Base-by-base conservation (phyloP, 37 sponge, comb jelly and placozoan genomes). In the Bolinopsis microptera region DNA sequence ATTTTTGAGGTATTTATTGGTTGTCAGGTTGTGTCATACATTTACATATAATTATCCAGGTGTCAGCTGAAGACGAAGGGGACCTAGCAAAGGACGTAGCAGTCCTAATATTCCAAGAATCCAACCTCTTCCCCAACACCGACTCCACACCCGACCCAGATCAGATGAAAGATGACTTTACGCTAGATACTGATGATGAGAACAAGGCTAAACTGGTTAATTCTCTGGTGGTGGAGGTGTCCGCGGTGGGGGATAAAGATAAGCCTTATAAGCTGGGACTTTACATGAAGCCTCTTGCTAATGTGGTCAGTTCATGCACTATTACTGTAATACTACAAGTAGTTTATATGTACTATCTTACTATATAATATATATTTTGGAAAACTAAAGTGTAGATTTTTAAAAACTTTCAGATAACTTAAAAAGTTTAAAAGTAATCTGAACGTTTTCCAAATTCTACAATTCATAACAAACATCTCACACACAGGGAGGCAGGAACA, bases 261-360 rank as follows among this genome's bases (percentile, higher is more conserved):
- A 38, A 86, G 25, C 48, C 37, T 23, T 86, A 39, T 39, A 23
- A 38, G 0, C 48, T 86, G n/a, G 61, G 36, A 40, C 61, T 86
- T 38, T 86, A 36, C 90, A 39, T 86, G 61, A 39, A 38, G 39
- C 90, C 90, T 33, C 37, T 38, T n/a, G 24, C 36, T 86, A 38
- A 86, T 86, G 36, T 86, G 34, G 90, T 86, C 30, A 86, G 90
- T 40, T 32, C 1, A 28, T n/a, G n/a, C n/a, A n/a, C n/a, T n/a
- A n/a, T n/a, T n/a, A n/a, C n/a, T n/a, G n/a, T n/a, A n/a, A n/a
- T n/a, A n/a, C n/a, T n/a, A n/a, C n/a, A n/a, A n/a, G n/a, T n/a
- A n/a, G n/a, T n/a, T n/a, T n/a, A n/a, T n/a, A n/a, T n/a, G n/a
- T n/a, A n/a, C n/a, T n/a, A n/a, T n/a, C n/a, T n/a, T n/a, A n/a